Conservation (phyloP, 2,797 vertebrate genomes). For the Aselliscus stoliczkanus region DNA sequence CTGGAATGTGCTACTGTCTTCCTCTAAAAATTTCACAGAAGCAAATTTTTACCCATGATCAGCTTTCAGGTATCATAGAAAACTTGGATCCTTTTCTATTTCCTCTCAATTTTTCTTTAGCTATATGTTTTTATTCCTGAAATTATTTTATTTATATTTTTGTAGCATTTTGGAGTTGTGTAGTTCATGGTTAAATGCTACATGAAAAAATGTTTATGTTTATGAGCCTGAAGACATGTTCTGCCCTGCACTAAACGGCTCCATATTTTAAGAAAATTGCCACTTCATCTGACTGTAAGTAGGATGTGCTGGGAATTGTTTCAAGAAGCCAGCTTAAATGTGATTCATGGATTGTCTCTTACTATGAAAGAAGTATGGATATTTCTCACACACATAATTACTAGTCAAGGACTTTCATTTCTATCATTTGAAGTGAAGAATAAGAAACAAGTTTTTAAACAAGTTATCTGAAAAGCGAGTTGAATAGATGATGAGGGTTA, state of each 20-base stretch:
- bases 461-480: constrained; percentile 38
- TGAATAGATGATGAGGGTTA: neutral
- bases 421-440: constrained; percentile 49
- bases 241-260: constrained; percentile 54
- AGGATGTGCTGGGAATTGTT: constrained; percentile 63
- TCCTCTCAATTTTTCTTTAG: neutral
- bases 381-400: constrained; percentile 35
- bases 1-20: neutral
- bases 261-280: constrained; percentile 71
- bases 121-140: constrained; percentile 38
- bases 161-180: constrained; percentile 32
- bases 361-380: constrained; percentile 7
- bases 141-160: constrained; percentile 59
- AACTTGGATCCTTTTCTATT: neutral
- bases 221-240: constrained; percentile 57
- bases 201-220: constrained; percentile 70
- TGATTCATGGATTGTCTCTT: constrained; percentile 54
- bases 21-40: neutral
- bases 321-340: constrained; percentile 49
- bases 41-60: neutral
- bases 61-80: neutral
- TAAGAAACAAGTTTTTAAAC: constrained; percentile 28
- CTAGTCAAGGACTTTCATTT: constrained; percentile 45
- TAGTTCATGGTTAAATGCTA: constrained; percentile 59
- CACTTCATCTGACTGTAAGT: constrained; percentile 66